A percentile compares a stretch with the other conserved stretches of the same genome.
Conservation (phyloP, 92 coral and sea anemone genomes). For the Pocillopora meandrina region DNA sequence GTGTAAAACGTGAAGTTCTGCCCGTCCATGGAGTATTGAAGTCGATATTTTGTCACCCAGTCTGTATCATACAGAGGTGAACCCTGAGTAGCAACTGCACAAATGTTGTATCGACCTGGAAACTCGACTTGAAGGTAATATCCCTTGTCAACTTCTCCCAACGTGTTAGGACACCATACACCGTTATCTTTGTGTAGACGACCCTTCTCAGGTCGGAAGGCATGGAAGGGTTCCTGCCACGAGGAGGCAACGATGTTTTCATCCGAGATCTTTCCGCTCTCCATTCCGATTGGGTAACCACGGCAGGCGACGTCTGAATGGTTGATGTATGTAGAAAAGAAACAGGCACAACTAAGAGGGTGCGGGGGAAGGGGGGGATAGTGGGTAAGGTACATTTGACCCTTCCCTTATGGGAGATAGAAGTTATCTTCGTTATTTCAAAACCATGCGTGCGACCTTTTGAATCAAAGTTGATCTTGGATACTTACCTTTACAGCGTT, state of each 20-base stretch:
- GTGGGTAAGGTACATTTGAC: too few species aligned
- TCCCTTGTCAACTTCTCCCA: constrained; percentile 8
- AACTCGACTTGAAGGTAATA: constrained; percentile 39
- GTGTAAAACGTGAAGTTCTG: constrained; percentile 34
- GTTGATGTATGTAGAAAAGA: not conserved
- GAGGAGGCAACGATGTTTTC: constrained; percentile 38
- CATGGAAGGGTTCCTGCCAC: constrained; percentile 43
- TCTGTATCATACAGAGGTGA: constrained; percentile 32
- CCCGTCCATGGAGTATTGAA: constrained; percentile 47
- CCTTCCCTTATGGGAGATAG: too few species aligned
- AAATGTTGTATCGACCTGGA: constrained; percentile 24
- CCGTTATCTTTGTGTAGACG: constrained; percentile 49
- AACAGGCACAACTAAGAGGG: not conserved
- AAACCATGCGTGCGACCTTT: too few species aligned
- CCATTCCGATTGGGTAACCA: constrained; percentile 50
- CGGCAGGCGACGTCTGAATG: constrained; percentile 31
- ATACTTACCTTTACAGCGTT: constrained; percentile 35
- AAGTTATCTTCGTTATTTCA: too few species aligned
- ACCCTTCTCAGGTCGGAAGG: constrained; percentile 45
- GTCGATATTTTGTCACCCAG: constrained; percentile 38
- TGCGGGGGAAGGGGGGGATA: too few species aligned
- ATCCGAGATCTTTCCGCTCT: constrained; percentile 33
- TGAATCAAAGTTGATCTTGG: not conserved
- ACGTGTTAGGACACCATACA: constrained; percentile 37
- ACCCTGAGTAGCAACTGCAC: constrained; percentile 50